Evolutionary conservation across 2,797 vertebrate species (phyloP).

Genomic region (Hyperoplus lanceolatus): DNA sequence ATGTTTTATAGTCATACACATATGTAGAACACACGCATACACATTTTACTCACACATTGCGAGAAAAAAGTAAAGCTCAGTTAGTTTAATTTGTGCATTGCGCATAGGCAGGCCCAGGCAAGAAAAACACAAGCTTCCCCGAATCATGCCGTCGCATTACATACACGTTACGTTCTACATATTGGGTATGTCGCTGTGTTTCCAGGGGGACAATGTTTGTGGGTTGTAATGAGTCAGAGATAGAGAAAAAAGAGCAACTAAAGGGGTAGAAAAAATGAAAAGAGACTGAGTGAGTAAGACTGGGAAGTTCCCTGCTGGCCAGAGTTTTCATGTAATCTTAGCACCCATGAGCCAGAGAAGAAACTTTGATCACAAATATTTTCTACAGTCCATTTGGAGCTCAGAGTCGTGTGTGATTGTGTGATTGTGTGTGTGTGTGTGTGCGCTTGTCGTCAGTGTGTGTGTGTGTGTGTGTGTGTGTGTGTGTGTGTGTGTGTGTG

Average conservation of each 20-base stretch:
- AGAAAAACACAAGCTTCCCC: constrained; percentile 19
- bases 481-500: constrained; percentile 14
- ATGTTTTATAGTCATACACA: neutral
- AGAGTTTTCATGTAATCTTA: constrained; percentile 63
- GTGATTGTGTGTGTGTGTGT: constrained; percentile 14
- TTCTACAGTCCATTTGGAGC: constrained; percentile 67
- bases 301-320: constrained; percentile 57
- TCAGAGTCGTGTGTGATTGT: constrained; percentile 25
- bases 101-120: constrained; percentile 14
- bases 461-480: constrained; percentile 7
- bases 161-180: constrained; percentile 51
- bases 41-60: neutral
- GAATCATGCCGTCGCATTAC: constrained; percentile 53
- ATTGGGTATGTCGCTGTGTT: constrained; percentile 44
- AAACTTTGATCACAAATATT: constrained; percentile 78
- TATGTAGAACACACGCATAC: neutral
- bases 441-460: neutral
- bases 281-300: constrained; percentile 45
- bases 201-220: constrained; percentile 45
- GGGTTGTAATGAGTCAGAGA: constrained; percentile 66
- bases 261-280: constrained; percentile 43
- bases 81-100: constrained; percentile 15
- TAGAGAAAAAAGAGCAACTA: constrained; percentile 50
- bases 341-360: constrained; percentile 52
- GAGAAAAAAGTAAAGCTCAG: constrained; percentile 24